Percentiles rank a stretch among this genome's conserved stretches.
These are phyloP conservation scores for Falco concolor DNA, from an alignment of 2,797 vertebrate species.

Conservation along the genomic window DNA sequence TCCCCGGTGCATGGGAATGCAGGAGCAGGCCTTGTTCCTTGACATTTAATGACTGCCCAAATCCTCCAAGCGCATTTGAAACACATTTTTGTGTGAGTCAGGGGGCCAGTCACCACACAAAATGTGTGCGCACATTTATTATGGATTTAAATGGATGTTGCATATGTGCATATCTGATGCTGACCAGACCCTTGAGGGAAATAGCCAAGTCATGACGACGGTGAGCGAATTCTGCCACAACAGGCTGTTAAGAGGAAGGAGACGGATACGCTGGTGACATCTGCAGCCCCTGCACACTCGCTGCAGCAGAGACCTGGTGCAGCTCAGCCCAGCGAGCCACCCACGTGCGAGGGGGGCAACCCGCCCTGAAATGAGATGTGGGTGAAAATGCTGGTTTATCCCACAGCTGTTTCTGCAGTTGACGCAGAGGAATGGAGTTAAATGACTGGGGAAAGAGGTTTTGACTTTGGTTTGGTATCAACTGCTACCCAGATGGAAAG, in stretches of 20 bases:
- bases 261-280: fast-evolving
- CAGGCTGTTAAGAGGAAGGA: not conserved
- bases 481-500: not conserved
- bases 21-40: not conserved
- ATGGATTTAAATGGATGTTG: slow-evolving; percentile 34
- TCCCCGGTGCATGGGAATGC: not conserved
- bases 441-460: not conserved
- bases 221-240: not conserved
- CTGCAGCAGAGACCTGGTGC: not conserved
- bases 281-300: not conserved
- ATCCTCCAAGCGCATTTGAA: slow-evolving; percentile 39
- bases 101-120: not conserved
- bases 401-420: not conserved
- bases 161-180: slow-evolving; percentile 13
- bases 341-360: not conserved
- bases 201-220: not conserved
- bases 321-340: not conserved
- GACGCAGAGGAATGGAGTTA: not conserved
- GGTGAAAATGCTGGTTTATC: not conserved
- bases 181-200: slow-evolving; percentile 8
- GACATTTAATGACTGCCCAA: not conserved
- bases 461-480: not conserved
- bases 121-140: not conserved
- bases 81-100: not conserved
- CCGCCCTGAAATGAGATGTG: not conserved